Conservation (phyloP, 2,888 invertebrate species). For the Cheilosia scutellata region DNA sequence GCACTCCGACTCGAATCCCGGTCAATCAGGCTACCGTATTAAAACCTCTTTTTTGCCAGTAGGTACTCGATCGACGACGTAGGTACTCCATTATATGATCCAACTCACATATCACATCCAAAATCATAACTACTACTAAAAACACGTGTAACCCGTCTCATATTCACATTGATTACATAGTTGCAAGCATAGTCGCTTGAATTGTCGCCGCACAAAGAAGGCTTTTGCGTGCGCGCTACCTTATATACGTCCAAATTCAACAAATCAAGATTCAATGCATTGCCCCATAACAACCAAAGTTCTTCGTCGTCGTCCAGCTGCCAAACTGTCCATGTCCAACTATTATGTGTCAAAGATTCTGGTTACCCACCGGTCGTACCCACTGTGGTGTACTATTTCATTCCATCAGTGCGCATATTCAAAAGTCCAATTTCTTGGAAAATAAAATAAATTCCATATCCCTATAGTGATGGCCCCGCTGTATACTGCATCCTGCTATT, state of each 20-base stretch:
- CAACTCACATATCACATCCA: no score
- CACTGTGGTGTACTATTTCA: constrained; percentile 45
- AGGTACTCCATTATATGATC: no score
- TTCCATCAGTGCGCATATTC: constrained; percentile 38
- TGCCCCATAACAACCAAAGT: constrained; percentile 34
- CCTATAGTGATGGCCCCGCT: background rate
- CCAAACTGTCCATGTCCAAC: constrained; percentile 70
- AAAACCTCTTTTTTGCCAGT: no score
- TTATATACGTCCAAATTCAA: constrained; percentile 31
- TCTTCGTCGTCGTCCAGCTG: constrained; percentile 22
- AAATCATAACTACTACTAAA: background rate
- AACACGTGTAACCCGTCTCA: constrained; percentile 3
- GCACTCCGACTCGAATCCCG: no score
- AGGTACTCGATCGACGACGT: no score
- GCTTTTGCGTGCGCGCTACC: constrained; percentile 26
- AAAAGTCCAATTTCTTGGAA: constrained; percentile 56
- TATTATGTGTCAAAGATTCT: constrained; percentile 56
- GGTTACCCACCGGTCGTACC: constrained; percentile 45
- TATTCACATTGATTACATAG: constrained; percentile 34
- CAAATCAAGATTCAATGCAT: constrained; percentile 57
- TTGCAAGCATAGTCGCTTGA: background rate
- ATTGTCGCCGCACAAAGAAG: constrained; percentile 6
- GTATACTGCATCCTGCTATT: background rate
- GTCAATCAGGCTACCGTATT: no score
- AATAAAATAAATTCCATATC: constrained; percentile 55